Conservation (phyloP, 2,113 vertebrate genomes). For the Tiliqua scincoides region DNA sequence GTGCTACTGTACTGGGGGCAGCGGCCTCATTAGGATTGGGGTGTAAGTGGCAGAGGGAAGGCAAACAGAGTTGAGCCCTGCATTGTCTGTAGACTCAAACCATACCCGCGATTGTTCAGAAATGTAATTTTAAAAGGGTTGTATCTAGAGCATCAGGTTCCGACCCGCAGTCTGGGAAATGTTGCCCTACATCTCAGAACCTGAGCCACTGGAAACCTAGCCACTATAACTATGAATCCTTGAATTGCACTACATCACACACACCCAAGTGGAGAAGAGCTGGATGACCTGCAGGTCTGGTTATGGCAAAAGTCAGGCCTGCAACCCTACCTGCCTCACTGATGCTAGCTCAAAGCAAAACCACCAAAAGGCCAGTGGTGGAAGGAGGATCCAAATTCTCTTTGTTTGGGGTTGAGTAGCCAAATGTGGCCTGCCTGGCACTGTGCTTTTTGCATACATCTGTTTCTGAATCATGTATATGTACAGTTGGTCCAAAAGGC, state of each 20-base stretch:
- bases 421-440: no score
- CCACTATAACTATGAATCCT: neutral
- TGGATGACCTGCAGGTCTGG: neutral
- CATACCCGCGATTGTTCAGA: no score
- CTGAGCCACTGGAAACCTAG: neutral
- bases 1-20: no score
- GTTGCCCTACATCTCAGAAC: neutral
- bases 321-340: neutral
- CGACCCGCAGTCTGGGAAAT: no score
- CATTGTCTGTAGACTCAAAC: no score
- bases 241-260: neutral
- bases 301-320: no score
- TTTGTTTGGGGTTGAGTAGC: no score
- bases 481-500: slow-evolving; percentile 67
- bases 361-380: neutral
- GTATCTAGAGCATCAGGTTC: no score
- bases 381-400: neutral
- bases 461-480: slow-evolving; percentile 43
- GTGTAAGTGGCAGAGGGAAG: no score
- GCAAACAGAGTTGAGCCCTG: no score
- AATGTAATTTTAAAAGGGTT: no score
- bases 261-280: neutral
- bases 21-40: no score
- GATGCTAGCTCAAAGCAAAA: neutral
- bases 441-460: slow-evolving; percentile 8